These are phyloP conservation scores for Glomeris marginata DNA, from an alignment of 2,888 invertebrate species.

Conservation along the genomic window DNA sequence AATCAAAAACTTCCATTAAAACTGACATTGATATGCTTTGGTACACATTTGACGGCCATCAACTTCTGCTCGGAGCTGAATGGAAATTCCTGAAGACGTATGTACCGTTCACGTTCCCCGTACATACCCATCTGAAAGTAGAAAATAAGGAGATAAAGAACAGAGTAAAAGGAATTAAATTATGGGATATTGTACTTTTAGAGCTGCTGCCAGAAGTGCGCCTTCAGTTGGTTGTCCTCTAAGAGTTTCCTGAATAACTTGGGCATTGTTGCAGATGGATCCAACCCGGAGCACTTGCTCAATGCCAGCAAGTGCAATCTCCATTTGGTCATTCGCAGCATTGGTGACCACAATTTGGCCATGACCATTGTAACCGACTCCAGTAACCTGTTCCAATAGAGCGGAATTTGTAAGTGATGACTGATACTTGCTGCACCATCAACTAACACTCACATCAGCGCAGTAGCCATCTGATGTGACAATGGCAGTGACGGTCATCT, in stretches of 20 bases:
- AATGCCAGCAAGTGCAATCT: slow-evolving; percentile 24
- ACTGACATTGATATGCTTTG: slow-evolving; percentile 44
- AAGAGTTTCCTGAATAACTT: slow-evolving; percentile 59
- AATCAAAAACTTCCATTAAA: neutral
- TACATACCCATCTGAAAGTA: slow-evolving; percentile 56
- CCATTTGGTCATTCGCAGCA: slow-evolving; percentile 19
- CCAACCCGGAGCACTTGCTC: slow-evolving; percentile 65
- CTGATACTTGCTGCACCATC: neutral
- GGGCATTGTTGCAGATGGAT: slow-evolving; percentile 88
- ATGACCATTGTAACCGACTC: slow-evolving; percentile 76
- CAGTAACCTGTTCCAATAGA: slow-evolving; percentile 42
- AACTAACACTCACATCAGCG: slow-evolving; percentile 47
- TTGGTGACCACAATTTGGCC: slow-evolving; percentile 51
- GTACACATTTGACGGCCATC: slow-evolving; percentile 91
- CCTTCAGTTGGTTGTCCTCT: slow-evolving; percentile 97
- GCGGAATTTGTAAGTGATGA: neutral
- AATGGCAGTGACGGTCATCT: slow-evolving; percentile 97
- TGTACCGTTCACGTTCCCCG: slow-evolving; percentile 60
- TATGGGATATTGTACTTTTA: slow-evolving; percentile 45
- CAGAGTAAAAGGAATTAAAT: neutral
- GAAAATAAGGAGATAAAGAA: neutral
- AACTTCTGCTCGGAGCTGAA: slow-evolving; percentile 96
- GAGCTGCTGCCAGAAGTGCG: slow-evolving; percentile 77
- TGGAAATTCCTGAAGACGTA: slow-evolving; percentile 82
- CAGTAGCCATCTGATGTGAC: slow-evolving; percentile 81